phyloP scores from a whole-genome alignment of 2,113 vertebrate species.

The Ochotona princeps region DNA sequence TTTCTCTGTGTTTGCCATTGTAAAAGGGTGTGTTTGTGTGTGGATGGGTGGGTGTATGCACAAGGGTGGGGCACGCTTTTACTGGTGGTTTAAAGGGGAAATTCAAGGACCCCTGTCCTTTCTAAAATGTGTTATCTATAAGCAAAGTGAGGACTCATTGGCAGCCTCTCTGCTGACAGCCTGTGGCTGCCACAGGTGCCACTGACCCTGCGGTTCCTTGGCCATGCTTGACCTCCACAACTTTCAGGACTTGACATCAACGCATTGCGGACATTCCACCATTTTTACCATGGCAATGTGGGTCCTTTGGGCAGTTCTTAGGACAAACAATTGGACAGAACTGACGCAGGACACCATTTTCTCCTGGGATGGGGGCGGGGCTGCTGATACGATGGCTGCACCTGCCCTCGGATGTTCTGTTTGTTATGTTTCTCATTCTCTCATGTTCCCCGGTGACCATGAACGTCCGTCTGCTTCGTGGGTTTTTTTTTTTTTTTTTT shows the following conservation, averaged over 20 bases:
- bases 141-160: background rate
- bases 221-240: background rate
- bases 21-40: background rate
- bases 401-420: background rate
- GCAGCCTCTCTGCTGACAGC: background rate
- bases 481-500: background rate
- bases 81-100: background rate
- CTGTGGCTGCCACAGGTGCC: background rate
- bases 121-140: background rate
- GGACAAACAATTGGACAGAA: background rate
- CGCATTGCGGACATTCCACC: background rate
- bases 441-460: background rate
- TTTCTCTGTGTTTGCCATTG: background rate
- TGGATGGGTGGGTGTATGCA: too few relatives aligned
- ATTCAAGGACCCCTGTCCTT: background rate
- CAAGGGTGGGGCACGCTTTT: background rate
- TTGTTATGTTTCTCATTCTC: background rate
- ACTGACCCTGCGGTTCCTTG: background rate
- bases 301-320: background rate
- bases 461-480: background rate
- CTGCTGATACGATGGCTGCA: background rate
- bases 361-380: background rate
- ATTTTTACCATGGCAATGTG: background rate
- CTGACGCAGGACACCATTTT: background rate
- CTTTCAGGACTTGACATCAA: background rate